phyloP scores from a whole-genome alignment of 2,113 vertebrate genomes.

The Chlorocebus sabaeus region DNA sequence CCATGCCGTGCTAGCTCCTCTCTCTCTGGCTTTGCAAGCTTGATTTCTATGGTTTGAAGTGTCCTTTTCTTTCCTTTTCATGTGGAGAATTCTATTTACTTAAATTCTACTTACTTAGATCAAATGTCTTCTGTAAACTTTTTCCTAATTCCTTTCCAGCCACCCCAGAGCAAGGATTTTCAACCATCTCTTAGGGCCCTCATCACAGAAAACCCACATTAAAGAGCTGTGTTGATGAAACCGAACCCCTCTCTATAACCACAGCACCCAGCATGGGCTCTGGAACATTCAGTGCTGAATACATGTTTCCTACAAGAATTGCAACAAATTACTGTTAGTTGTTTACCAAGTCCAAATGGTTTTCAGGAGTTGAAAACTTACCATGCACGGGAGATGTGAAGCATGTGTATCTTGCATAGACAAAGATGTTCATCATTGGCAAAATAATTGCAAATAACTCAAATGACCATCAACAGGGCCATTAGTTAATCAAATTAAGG shows the following conservation, averaged over 20 bases:
- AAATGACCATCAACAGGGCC: neutral
- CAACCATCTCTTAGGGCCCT: too few relatives aligned
- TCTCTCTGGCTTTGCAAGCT: neutral
- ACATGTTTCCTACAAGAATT: neutral
- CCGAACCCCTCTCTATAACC: neutral
- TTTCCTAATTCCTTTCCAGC: neutral
- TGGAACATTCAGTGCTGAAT: neutral
- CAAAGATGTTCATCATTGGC: neutral
- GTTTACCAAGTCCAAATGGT: neutral
- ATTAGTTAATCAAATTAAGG: neutral
- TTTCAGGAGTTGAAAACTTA: neutral
- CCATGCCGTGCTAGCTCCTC: neutral
- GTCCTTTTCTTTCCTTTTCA: neutral
- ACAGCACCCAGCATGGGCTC: neutral
- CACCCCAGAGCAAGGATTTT: neutral
- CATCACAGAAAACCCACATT: neutral
- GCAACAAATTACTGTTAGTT: neutral
- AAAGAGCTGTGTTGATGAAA: neutral
- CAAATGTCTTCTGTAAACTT: neutral
- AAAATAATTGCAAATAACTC: neutral
- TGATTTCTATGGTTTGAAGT: neutral
- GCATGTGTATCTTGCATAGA: neutral
- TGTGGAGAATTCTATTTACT: neutral
- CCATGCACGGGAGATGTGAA: neutral
- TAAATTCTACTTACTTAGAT: neutral